Evolutionary conservation across 2,797 vertebrate species (phyloP).

Genomic region (Microcaecilia unicolor): DNA sequence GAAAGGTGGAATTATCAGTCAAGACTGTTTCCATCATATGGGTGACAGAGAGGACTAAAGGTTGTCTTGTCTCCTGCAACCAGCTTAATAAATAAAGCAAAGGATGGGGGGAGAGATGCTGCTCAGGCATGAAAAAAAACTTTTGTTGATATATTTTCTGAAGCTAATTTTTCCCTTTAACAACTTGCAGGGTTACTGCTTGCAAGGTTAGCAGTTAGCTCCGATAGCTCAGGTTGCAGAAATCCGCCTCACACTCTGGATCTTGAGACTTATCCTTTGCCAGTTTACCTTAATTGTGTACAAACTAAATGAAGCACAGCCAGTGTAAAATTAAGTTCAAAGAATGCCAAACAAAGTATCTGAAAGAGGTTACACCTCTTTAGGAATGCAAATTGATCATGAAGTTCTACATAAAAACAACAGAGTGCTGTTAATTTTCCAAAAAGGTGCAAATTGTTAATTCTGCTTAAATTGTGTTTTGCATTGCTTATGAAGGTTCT

Average conservation of each 20-base stretch:
- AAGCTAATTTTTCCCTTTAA: slow-evolving; percentile 24
- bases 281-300: slow-evolving; percentile 27
- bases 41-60: slow-evolving; percentile 16
- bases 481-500: slow-evolving; percentile 30
- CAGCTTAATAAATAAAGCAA: slow-evolving; percentile 35
- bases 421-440: slow-evolving; percentile 43
- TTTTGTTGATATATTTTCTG: slow-evolving; percentile 35
- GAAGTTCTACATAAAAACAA: slow-evolving; percentile 45
- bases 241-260: slow-evolving; percentile 14
- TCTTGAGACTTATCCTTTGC: slow-evolving; percentile 16
- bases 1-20: slow-evolving; percentile 17
- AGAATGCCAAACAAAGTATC: slow-evolving; percentile 35
- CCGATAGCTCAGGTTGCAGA: slow-evolving; percentile 14
- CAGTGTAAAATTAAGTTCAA: slow-evolving; percentile 36
- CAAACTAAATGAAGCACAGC: slow-evolving; percentile 21
- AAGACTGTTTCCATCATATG: slow-evolving; percentile 13
- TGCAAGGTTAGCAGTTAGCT: slow-evolving; percentile 10
- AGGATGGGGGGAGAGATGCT: slow-evolving; percentile 16
- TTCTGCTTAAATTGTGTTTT: slow-evolving; percentile 35
- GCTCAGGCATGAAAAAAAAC: slow-evolving; percentile 29
- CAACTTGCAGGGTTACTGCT: slow-evolving; percentile 22
- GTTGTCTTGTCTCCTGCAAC: slow-evolving; percentile 20
- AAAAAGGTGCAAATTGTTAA: slow-evolving; percentile 47
- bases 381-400: slow-evolving; percentile 48
- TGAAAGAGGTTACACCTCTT: slow-evolving; percentile 45